phyloP scores from a whole-genome alignment of 1,140 invertebrate species.

The Papilio dardanus region DNA sequence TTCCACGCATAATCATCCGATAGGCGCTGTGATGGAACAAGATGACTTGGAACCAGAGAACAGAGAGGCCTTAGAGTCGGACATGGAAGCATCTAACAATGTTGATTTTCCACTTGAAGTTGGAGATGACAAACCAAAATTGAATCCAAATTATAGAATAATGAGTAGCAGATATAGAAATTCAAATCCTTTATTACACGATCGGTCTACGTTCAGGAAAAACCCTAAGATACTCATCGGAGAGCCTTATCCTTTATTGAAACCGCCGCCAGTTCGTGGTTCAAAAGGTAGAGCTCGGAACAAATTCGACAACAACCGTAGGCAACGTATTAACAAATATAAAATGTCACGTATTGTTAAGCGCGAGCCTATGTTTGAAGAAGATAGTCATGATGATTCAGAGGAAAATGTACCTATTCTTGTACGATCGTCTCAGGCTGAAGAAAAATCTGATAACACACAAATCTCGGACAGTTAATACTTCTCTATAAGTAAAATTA shows the following conservation, averaged over 20 bases:
- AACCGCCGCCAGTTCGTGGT: constrained; percentile 67
- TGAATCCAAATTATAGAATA: constrained; percentile 49
- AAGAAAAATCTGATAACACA: constrained; percentile 58
- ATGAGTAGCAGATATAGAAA: constrained; percentile 57
- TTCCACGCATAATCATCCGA: constrained; percentile 72
- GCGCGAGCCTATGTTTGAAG: constrained; percentile 68
- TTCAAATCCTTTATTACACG: constrained; percentile 58
- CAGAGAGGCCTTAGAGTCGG: constrained; percentile 51
- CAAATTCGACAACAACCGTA: constrained; percentile 65
- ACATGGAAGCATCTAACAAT: constrained; percentile 53
- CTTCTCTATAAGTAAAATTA: background rate
- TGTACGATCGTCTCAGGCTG: constrained; percentile 56
- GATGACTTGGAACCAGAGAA: constrained; percentile 57
- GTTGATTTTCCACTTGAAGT: constrained; percentile 52
- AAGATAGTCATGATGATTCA: constrained; percentile 48
- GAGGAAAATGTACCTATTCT: constrained; percentile 53
- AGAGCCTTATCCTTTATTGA: constrained; percentile 76
- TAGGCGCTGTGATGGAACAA: constrained; percentile 78
- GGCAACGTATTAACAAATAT: constrained; percentile 59
- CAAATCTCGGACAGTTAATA: constrained; percentile 33
- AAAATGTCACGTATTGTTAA: constrained; percentile 64
- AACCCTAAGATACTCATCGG: constrained; percentile 64
- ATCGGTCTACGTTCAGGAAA: constrained; percentile 64
- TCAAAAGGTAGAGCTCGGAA: constrained; percentile 49
- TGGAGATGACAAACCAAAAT: constrained; percentile 59